A percentile compares a stretch with the other conserved stretches of the same genome.
These are phyloP conservation scores for Coenonympha arcania DNA, from an alignment of 2,888 invertebrate species.

Conservation along the genomic window DNA sequence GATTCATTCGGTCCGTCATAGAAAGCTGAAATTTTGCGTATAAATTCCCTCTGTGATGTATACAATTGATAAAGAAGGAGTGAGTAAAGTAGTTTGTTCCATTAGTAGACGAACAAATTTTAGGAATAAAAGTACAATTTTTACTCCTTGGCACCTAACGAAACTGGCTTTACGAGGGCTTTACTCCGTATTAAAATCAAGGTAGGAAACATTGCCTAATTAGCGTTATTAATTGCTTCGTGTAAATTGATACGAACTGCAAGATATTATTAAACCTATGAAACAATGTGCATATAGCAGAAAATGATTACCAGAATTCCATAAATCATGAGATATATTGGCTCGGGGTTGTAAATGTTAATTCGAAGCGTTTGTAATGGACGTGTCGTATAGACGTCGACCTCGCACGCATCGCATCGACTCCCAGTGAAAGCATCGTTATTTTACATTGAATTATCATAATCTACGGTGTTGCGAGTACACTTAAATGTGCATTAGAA, in stretches of 20 bases:
- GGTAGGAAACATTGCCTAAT: too few species aligned
- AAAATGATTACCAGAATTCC: slow-evolving; percentile 10
- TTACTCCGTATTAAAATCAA: too few species aligned
- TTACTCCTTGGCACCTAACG: too few species aligned
- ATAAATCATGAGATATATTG: slow-evolving; percentile 26
- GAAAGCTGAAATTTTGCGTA: too few species aligned
- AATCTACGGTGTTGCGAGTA: slow-evolving; percentile 23
- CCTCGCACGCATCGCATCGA: slow-evolving; percentile 24
- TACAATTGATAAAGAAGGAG: too few species aligned
- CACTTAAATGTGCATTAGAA: slow-evolving; percentile 26
- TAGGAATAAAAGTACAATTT: too few species aligned
- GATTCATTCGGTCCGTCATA: too few species aligned
- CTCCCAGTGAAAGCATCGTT: slow-evolving; percentile 35
- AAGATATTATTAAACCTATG: background rate
- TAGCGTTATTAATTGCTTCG: too few species aligned
- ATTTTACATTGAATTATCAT: slow-evolving; percentile 35
- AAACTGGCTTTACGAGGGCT: too few species aligned
- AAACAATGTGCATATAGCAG: background rate
- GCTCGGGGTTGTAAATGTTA: slow-evolving; percentile 46
- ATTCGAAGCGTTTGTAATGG: slow-evolving; percentile 38
- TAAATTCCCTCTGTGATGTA: too few species aligned
- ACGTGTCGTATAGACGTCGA: slow-evolving; percentile 29
- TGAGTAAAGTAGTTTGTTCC: too few species aligned
- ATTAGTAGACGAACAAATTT: too few species aligned
- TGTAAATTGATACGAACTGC: background rate